Conservation (phyloP, 2,113 vertebrate genomes). For the Sturnus vulgaris region DNA sequence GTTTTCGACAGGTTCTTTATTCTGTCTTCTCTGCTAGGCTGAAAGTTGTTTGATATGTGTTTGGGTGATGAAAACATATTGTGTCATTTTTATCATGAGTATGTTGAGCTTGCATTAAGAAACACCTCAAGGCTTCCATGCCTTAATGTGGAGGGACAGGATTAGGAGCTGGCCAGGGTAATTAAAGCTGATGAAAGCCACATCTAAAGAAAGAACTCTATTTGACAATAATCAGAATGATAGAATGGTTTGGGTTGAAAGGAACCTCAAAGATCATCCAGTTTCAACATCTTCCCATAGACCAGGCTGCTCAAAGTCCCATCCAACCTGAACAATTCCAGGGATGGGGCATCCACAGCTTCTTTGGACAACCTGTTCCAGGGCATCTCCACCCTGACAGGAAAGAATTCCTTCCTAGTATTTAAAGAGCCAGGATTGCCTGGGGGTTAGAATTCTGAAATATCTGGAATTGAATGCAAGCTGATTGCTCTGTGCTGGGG, state of each 20-base stretch:
- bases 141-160: not conserved
- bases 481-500: not conserved
- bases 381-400: not conserved
- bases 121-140: not conserved
- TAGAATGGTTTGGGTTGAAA: not conserved
- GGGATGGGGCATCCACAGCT: not conserved
- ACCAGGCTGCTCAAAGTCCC: not conserved
- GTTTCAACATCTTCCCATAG: not conserved
- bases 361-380: not conserved
- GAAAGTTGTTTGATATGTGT: not conserved
- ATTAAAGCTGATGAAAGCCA: not conserved
- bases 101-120: not conserved
- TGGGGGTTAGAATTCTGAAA: not conserved
- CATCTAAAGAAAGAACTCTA: not conserved
- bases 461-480: not conserved
- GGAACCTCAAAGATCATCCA: not conserved
- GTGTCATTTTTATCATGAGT: not conserved
- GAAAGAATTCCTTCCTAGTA: not conserved
- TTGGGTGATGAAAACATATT: not conserved
- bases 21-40: not conserved
- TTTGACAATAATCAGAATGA: not conserved
- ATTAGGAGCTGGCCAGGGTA: not conserved
- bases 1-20: not conserved
- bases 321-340: not conserved
- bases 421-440: not conserved